These are phyloP conservation scores for Pandion haliaetus DNA, from an alignment of 2,113 vertebrate genomes.

Conservation along the genomic window DNA sequence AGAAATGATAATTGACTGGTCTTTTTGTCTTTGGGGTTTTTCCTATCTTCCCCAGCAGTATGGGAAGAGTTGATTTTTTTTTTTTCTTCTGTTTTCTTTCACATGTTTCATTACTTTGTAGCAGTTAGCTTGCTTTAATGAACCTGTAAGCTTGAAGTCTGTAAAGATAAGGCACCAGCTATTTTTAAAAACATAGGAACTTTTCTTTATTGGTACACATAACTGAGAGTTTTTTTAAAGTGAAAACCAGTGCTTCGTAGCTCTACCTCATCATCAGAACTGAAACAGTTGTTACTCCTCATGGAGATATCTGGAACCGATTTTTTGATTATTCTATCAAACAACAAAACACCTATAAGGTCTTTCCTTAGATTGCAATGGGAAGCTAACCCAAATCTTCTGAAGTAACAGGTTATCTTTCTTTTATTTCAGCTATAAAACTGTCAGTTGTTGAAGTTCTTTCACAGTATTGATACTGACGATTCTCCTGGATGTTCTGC, in stretches of 20 bases:
- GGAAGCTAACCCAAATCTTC: background rate
- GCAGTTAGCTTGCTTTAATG: background rate
- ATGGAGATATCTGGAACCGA: background rate
- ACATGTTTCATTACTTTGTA: background rate
- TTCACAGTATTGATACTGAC: background rate
- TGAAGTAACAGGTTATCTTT: background rate
- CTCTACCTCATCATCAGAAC: background rate
- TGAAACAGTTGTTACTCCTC: background rate
- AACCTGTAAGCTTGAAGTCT: background rate
- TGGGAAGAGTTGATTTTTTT: background rate
- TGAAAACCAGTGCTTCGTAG: background rate
- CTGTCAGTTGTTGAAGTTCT: background rate
- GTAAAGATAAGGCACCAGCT: background rate
- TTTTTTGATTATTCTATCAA: background rate
- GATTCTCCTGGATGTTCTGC: background rate
- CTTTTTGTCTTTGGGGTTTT: background rate
- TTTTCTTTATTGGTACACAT: background rate
- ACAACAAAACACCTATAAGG: background rate
- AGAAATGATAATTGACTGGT: background rate
- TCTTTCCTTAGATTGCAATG: background rate
- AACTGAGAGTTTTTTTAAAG: background rate
- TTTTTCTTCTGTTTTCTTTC: background rate
- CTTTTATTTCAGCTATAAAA: background rate
- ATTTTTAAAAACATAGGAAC: background rate
- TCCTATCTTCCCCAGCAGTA: background rate